Evolutionary conservation across 2,888 invertebrate genomes (phyloP), one percentile per base, ranked within the genome.

Genomic region (Camptogramma bilineatum): DNA sequence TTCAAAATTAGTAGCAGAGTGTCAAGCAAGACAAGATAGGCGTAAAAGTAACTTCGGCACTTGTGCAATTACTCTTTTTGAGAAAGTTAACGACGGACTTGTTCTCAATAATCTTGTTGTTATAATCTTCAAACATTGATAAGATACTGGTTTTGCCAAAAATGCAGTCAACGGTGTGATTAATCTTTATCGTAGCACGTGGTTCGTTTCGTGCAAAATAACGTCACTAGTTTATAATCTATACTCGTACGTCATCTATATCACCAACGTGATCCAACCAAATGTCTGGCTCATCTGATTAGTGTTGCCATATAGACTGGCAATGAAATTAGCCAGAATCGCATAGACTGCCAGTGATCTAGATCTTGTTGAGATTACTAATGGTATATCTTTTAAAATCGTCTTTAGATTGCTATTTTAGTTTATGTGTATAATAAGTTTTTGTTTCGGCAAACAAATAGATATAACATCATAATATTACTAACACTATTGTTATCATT

Each of bases 1-100:
- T 13, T 13, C 13, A 39, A 39, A 13, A 13, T 8, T 28, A 28
- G 0, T 13, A 39, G 13, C 34, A 13, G 34, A 2, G 13, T 39
- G 34, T 13, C 34, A 39, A 13, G 5, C 2, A 39, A 13, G 13
- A 39, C 34, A 39, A 39, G 34, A 39, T 39, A 39, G 34, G 34
- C 1, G 10, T 13, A 39, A 9, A 39, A 39, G 34, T 39, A 13
- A 31, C 17, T 52, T n/a, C 39, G 4, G 21, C 10, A 21, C 78
- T 78, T 76, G 73, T 77, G 73, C 66, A 69, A 77, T 82, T 85
- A 73, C 76, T 83, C 7, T 2, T 21, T 21, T 76, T 80, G 81
- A 81, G 82, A 83, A 84, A 85, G 81, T 75, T 64, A 24, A 19
- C 31, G 9, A 31, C 21, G 7, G 28, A 39, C 34, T 39, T 34